Evolutionary conservation across 2,888 invertebrate species (phyloP).

Genomic region (Scaptodrosophila latifasciaeformis): DNA sequence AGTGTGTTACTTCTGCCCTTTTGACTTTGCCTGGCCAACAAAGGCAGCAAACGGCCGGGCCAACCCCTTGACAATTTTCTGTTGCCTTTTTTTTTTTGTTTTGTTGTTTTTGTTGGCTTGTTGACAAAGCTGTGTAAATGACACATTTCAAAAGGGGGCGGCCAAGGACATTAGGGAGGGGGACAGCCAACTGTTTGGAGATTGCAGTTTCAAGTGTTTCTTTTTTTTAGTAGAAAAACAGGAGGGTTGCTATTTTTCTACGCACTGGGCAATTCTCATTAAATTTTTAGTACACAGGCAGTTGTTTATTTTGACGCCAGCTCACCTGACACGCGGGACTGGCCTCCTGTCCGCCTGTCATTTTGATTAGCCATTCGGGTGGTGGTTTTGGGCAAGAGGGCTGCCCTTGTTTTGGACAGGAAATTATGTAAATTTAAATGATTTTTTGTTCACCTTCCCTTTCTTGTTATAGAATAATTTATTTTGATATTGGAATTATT

Average conservation of each 20-base stretch:
- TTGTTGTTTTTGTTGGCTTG: not conserved
- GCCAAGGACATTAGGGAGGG: too few species aligned
- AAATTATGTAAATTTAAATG: constrained; percentile 64
- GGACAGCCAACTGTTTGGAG: too few species aligned
- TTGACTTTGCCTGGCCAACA: constrained; percentile 24
- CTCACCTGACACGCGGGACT: too few species aligned
- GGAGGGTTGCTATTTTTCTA: too few species aligned
- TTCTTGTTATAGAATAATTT: too few species aligned
- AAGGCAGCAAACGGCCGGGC: too few species aligned
- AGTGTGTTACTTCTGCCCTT: constrained; percentile 36
- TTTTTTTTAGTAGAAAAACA: too few species aligned
- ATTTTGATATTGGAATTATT: not conserved
- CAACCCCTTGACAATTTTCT: too few species aligned
- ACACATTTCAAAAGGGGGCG: constrained; percentile 31
- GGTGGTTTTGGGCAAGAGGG: constrained; percentile 6
- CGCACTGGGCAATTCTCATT: too few species aligned
- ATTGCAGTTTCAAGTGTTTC: too few species aligned
- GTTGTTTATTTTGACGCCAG: constrained; percentile 43
- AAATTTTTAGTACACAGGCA: too few species aligned
- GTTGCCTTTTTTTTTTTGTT: not conserved
- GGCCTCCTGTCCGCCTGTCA: constrained; percentile 25
- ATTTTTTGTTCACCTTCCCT: too few species aligned
- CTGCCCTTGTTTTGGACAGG: constrained; percentile 47
- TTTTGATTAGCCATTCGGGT: constrained; percentile 17
- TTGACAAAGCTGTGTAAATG: constrained; percentile 34